Evolutionary conservation across 2,888 invertebrate genomes (phyloP), one percentile per base, ranked within the genome.

Genomic region (Caenorhabditis parvicauda): DNA sequence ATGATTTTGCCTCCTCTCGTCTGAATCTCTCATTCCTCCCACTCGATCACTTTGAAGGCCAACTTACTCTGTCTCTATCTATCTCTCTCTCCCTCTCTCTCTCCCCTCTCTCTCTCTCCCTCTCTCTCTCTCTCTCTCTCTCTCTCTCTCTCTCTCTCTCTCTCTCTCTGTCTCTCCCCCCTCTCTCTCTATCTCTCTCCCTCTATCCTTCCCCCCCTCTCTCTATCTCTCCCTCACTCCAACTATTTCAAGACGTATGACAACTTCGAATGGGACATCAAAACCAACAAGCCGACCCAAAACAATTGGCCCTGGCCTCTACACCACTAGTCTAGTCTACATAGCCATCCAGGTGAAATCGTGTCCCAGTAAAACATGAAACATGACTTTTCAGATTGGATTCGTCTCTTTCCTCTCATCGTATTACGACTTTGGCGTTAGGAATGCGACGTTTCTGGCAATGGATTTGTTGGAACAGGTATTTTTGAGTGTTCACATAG

Each of bases 351-450:
- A 62, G 58, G 62, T 54, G n/a, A 4, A n/a, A 35, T n/a, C 5
- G 43, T 35, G 43, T n/a, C 17, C 22, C 28, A 32, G n/a, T 21
- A 41, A 41, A 3, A 22, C 17, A 28, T 27, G 12, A 5, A 42
- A 51, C 3, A 17, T 22, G 14, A 4, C 27, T 29, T 56, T 61
- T 2, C 58, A 68, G 59, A 59, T 72, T 12, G 64, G 67, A 19
- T 41, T 77, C 28, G 28, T 77, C 21, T 73, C 77, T 22, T 74
- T 72, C 27, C 43, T 76, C n/a, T 62, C 63, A 42, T 56, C 70
- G 9, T 67, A 66, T 53, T 77, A 76, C 54, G 59, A 73, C 41
- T 59, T 76, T 22, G 67, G 77, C 38, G 29, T 73, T 21, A 56
- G 57, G 38, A 56, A 64, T 62, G 49, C 47, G 37, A 51, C 67